A percentile compares a stretch with the other conserved stretches of the same genome.
Evolutionary conservation across 2,888 invertebrate species (phyloP).

Genomic region (Nemoura dubitans): DNA sequence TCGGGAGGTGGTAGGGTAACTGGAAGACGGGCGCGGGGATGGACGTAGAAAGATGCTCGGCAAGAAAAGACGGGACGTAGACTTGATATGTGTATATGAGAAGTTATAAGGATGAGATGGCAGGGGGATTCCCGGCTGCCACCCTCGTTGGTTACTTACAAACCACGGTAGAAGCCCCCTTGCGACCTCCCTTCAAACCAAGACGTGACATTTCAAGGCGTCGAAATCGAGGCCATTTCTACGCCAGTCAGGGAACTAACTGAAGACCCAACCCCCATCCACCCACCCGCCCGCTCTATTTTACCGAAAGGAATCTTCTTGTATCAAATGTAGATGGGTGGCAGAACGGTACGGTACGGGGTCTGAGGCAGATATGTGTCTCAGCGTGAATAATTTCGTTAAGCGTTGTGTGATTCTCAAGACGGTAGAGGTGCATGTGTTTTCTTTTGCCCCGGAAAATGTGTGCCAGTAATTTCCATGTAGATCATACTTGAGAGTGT

Average conservation of each 20-base stretch:
- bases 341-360: not conserved
- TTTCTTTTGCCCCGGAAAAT: too few species aligned
- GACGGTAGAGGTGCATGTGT: too few species aligned
- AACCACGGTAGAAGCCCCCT: constrained; percentile 49
- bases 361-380: not conserved
- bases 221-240: constrained; percentile 50
- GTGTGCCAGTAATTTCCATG: too few species aligned
- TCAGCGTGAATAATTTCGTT: not conserved
- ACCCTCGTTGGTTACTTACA: constrained; percentile 44
- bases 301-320: constrained; percentile 35
- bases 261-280: constrained; percentile 44
- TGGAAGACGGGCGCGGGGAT: constrained; percentile 15
- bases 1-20: not conserved
- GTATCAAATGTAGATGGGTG: constrained; percentile 20
- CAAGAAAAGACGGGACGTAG: constrained; percentile 33
- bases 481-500: too few species aligned
- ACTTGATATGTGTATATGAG: constrained; percentile 51
- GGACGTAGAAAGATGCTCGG: constrained; percentile 8
- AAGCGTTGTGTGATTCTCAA: not conserved
- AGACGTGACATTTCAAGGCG: constrained; percentile 50
- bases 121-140: constrained; percentile 36
- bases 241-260: constrained; percentile 50
- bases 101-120: constrained; percentile 49
- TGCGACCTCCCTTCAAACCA: constrained; percentile 50
- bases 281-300: not conserved